Evolutionary conservation across 2,888 invertebrate species (phyloP).

Genomic region (Chrysolina americana): DNA sequence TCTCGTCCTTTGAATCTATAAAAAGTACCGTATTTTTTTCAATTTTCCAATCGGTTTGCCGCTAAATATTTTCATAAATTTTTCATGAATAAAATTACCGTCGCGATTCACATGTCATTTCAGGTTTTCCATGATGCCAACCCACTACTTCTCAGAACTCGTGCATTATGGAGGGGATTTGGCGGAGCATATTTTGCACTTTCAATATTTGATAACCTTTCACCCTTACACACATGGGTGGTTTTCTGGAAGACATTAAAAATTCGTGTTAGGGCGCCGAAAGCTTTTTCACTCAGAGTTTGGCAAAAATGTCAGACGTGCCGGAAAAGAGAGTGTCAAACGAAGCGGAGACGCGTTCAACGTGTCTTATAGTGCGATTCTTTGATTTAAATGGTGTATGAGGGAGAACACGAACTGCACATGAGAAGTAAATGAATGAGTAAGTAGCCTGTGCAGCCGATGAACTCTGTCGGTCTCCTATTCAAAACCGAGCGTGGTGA

Average conservation of each 20-base stretch:
- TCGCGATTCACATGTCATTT: background rate
- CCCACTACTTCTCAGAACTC: slow-evolving; percentile 32
- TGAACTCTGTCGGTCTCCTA: too few species aligned
- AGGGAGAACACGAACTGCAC: background rate
- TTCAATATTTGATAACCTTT: slow-evolving; percentile 50
- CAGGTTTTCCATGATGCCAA: slow-evolving; percentile 22
- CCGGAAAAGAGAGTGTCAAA: slow-evolving; percentile 51
- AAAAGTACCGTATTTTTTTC: background rate
- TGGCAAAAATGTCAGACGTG: slow-evolving; percentile 50
- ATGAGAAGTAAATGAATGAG: too few species aligned
- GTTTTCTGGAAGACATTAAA: slow-evolving; percentile 47
- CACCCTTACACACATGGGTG: slow-evolving; percentile 47
- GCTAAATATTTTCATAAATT: background rate
- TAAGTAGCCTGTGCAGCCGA: too few species aligned
- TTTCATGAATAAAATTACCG: slow-evolving; percentile 17
- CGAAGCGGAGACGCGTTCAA: slow-evolving; percentile 39
- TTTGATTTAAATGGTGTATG: background rate
- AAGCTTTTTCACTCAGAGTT: slow-evolving; percentile 45
- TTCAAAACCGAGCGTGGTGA: too few species aligned
- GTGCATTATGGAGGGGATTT: slow-evolving; percentile 23
- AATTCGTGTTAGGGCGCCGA: slow-evolving; percentile 46
- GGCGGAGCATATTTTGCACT: slow-evolving; percentile 37
- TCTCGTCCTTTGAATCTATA: too few species aligned
- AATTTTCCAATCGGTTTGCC: background rate
- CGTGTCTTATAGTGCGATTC: background rate